Percentiles rank a stretch among this genome's conserved stretches.
Conservation (phyloP, 2,113 vertebrate species). For the Anhinga rufa region DNA sequence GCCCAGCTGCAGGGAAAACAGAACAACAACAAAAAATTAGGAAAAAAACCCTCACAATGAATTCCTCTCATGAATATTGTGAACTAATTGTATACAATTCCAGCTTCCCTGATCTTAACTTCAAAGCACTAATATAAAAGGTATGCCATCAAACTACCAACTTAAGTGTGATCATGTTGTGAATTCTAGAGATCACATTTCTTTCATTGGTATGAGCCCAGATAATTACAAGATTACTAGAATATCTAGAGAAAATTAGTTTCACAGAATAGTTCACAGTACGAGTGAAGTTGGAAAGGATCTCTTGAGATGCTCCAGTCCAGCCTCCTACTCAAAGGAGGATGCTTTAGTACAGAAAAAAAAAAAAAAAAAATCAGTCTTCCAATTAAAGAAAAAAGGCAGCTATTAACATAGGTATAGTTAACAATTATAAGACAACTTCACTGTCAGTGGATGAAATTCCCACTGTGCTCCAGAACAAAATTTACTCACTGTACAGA, state of each 20-base stretch:
- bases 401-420: background rate
- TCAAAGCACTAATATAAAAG: background rate
- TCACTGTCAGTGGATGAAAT: background rate
- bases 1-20: slow-evolving; percentile 71
- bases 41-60: background rate
- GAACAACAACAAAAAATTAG: background rate
- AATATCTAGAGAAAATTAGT: background rate
- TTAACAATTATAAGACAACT: background rate
- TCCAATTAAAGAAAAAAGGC: background rate
- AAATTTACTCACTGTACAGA: background rate
- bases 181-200: background rate
- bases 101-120: background rate
- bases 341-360: background rate
- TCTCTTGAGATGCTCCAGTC: background rate
- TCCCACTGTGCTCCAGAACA: background rate
- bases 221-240: background rate
- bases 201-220: background rate
- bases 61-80: background rate
- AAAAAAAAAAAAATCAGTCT: background rate
- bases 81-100: background rate
- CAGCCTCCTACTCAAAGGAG: background rate
- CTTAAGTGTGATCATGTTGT: background rate
- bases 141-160: background rate
- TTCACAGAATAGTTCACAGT: background rate
- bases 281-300: background rate